Evolutionary conservation across 2,888 invertebrate species (phyloP).

Genomic region (Sminthurides aquaticus): DNA sequence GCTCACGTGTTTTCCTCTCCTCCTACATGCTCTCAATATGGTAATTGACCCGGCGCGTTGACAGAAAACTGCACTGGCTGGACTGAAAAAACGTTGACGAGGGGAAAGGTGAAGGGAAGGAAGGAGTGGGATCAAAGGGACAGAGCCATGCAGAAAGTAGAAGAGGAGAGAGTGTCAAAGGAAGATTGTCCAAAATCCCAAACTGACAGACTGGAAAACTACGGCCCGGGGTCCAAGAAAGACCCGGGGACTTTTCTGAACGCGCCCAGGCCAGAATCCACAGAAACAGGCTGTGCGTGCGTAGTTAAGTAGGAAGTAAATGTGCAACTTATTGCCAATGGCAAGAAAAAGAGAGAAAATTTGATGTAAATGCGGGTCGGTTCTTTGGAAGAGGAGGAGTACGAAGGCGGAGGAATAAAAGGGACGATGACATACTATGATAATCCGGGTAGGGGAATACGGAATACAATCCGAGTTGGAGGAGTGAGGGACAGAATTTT

Average conservation of each 20-base stretch:
- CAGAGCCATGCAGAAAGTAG: too few relatives aligned
- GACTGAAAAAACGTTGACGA: too few relatives aligned
- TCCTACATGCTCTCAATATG: background rate
- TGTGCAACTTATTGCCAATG: background rate
- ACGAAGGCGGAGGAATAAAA: background rate
- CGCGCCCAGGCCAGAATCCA: too few relatives aligned
- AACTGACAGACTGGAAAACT: background rate
- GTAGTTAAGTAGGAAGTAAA: too few relatives aligned
- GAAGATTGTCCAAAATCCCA: background rate
- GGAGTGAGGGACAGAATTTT: background rate
- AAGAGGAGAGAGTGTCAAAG: background rate
- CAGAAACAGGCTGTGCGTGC: too few relatives aligned
- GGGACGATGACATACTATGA: background rate
- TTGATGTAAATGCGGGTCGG: background rate
- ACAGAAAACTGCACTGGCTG: too few relatives aligned
- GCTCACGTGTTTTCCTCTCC: background rate
- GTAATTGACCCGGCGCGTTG: background rate
- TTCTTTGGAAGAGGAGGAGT: background rate
- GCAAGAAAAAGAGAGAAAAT: background rate
- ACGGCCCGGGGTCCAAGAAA: too few relatives aligned
- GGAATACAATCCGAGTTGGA: background rate
- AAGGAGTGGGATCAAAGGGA: too few relatives aligned
- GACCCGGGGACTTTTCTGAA: too few relatives aligned
- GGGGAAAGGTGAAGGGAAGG: too few relatives aligned
- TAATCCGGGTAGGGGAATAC: background rate